Evolutionary conservation across 2,797 vertebrate genomes (phyloP), one percentile per base, ranked within the genome.

Genomic region (Bradypus variegatus): DNA sequence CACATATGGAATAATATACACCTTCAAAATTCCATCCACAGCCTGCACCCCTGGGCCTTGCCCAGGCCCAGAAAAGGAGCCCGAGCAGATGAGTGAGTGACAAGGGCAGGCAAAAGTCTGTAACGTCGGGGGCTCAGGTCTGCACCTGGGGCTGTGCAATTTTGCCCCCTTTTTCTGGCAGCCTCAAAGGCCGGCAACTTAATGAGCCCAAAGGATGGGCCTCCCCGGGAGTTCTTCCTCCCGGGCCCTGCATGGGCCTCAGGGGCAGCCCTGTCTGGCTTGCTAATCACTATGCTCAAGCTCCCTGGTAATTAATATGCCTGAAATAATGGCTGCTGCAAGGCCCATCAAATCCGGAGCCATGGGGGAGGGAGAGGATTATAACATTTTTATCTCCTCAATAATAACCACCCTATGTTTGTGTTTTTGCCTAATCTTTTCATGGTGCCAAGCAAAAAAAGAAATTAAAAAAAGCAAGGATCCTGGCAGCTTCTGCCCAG

Each of bases 331-430:
- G 86, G 88, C 27, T 82, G 60, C 84, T 83, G 38, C 91, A 95
- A 96, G 95, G 94, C 67, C 95, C 91, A 94, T 96, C 94, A 95
- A 95, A 94, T 95, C 82, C 93, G 90, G 94, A 96, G 93, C 97
- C 80, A 75, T 97, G 96, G 95, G 95, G 95, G 94, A 91, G 95
- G 94, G 86, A 95, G 94, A 97, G 96, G 94, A 96, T 96, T 97
- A 95, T 93, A 95, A 96, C 92, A 3, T 91, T 82, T 70, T 94
- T 62, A 79, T 72, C 75, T 93, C 62, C 94, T 94, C 94, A 95
- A n/a, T 93, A 95, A 96, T 83, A 38, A 94, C 76, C 78, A 95
- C 86, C 86, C 96, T 96, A 93, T 87, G 94, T 94, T 96, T 89
- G 93, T 91, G 93, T 93, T 55, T 95, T 93, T 95, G 94, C 90